These are phyloP conservation scores for Sebastolobus altivelis DNA, from an alignment of 2,797 vertebrate genomes.

Conservation along the genomic window DNA sequence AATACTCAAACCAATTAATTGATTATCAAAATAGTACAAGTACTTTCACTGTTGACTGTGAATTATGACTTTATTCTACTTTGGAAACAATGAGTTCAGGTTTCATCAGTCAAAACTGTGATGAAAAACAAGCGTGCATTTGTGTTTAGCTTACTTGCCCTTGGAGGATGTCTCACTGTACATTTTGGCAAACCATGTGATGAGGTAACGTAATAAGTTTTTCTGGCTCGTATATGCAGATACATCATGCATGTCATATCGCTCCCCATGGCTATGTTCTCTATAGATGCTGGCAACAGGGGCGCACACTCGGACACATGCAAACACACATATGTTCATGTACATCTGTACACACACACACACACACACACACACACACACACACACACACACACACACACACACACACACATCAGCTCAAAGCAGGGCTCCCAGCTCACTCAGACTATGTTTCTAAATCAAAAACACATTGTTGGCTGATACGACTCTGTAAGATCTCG, in stretches of 20 bases:
- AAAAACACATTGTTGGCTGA: constrained; percentile 69
- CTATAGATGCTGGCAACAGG: constrained; percentile 36
- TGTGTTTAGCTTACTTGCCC: constrained; percentile 40
- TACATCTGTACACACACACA: constrained; percentile 1
- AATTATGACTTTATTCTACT: constrained; percentile 19
- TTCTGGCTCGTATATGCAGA: constrained; percentile 37
- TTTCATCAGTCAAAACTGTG: constrained; percentile 14
- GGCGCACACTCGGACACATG: constrained; percentile 13
- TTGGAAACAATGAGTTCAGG: constrained; percentile 15
- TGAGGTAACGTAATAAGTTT: constrained; percentile 50
- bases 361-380: constrained; percentile 3
- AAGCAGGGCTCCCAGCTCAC: constrained; percentile 18
- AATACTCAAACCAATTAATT: too few relatives aligned
- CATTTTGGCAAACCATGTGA: constrained; percentile 49
- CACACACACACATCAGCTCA: constrained; percentile 2
- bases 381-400: neutral
- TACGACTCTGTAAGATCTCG: constrained; percentile 15
- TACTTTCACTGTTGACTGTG: neutral
- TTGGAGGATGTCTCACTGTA: constrained; percentile 22
- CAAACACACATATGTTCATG: neutral
- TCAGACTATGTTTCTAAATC: constrained; percentile 57
- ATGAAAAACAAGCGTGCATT: constrained; percentile 23
- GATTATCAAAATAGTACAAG: too few relatives aligned
- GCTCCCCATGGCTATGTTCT: constrained; percentile 13
- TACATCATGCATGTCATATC: constrained; percentile 45